phyloP scores from a whole-genome alignment of 1,140 invertebrate genomes.

The Trichonephila inaurata region DNA sequence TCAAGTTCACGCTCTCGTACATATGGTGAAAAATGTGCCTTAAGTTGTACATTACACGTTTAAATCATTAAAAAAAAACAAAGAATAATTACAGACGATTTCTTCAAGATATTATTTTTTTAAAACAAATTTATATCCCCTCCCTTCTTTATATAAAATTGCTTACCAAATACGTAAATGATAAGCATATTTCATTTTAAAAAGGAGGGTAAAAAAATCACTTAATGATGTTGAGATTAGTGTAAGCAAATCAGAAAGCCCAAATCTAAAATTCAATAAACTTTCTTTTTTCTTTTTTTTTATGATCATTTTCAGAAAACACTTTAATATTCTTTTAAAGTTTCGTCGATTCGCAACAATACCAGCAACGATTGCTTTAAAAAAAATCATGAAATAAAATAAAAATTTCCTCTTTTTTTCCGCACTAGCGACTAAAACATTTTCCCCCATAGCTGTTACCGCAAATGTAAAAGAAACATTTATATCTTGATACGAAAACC shows the following conservation, averaged over 20 bases:
- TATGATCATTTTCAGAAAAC: background rate
- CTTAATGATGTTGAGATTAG: background rate
- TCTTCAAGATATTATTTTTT: background rate
- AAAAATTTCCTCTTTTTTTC: background rate
- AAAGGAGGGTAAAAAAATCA: background rate
- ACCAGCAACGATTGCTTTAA: no score
- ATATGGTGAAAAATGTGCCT: no score
- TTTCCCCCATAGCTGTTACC: background rate
- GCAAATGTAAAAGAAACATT: background rate
- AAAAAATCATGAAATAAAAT: constrained; percentile 4
- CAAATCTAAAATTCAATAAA: background rate
- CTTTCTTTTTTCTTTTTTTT: background rate
- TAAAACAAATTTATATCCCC: background rate
- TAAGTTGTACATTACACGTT: no score
- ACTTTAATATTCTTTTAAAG: background rate
- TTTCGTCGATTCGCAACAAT: no score
- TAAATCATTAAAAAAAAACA: no score
- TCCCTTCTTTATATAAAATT: no score
- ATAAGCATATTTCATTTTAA: no score
- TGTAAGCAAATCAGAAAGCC: background rate
- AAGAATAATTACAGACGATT: no score
- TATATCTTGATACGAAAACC: background rate
- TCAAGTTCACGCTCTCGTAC: no score
- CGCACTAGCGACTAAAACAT: background rate
- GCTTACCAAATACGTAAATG: no score